A percentile compares a stretch with the other conserved stretches of the same genome.
Evolutionary conservation across 2,797 vertebrate species (phyloP).

Genomic region (Acanthopagrus latus): DNA sequence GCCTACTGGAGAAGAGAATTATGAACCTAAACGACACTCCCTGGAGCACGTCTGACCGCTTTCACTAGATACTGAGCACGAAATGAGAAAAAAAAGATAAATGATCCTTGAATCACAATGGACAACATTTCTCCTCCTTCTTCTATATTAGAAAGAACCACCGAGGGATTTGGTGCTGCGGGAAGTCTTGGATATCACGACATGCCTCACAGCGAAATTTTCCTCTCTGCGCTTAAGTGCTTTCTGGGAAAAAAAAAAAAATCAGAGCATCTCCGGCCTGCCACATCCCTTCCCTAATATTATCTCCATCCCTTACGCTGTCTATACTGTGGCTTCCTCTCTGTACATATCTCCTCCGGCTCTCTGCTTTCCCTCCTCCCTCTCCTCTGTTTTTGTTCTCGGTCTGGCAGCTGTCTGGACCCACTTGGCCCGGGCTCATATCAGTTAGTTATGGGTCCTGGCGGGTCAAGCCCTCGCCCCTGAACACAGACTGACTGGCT

Average conservation of each 20-base stretch:
- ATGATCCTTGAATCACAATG: constrained; percentile 45
- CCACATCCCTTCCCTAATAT: constrained; percentile 43
- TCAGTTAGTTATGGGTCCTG: constrained; percentile 81
- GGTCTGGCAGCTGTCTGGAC: constrained; percentile 69
- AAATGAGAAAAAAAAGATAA: constrained; percentile 52
- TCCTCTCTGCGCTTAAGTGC: constrained; percentile 33
- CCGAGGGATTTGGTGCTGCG: constrained; percentile 47
- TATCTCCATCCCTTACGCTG: constrained; percentile 45
- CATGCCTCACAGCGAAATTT: constrained; percentile 49
- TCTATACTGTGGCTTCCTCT: constrained; percentile 51
- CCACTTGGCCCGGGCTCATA: constrained; percentile 78
- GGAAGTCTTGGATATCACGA: constrained; percentile 58
- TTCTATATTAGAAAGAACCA: constrained; percentile 39
- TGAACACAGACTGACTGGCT: constrained; percentile 80
- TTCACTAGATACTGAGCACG: constrained; percentile 29
- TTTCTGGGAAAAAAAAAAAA: constrained; percentile 51
- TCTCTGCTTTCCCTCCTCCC: constrained; percentile 14
- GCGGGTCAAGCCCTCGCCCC: constrained; percentile 76
- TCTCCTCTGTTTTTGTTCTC: constrained; percentile 57
- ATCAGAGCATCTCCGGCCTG: constrained; percentile 42
- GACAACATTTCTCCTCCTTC: constrained; percentile 37
- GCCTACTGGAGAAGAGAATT: constrained; percentile 10
- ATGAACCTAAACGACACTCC: constrained; percentile 4
- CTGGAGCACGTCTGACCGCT: background rate
- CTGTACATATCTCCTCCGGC: constrained; percentile 39